Evolutionary conservation across 2,888 invertebrate species (phyloP).

Genomic region (Caenorhabditis sp.): DNA sequence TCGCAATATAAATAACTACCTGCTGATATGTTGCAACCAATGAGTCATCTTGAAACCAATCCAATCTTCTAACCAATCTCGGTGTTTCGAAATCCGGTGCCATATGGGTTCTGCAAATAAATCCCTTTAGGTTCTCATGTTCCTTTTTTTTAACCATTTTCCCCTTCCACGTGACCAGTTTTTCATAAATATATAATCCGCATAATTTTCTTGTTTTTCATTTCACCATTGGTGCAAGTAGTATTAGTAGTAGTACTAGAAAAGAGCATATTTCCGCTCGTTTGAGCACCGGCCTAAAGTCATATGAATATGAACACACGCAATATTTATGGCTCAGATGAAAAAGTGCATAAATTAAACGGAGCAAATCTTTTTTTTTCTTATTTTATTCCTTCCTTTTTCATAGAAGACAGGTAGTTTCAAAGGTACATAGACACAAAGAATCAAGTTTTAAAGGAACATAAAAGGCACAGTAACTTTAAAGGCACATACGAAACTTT

Average conservation of each 20-base stretch:
- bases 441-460: too few species aligned
- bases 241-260: background rate
- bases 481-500: too few species aligned
- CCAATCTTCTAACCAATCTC: slow-evolving; percentile 66
- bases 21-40: slow-evolving; percentile 64
- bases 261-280: background rate
- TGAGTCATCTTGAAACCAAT: slow-evolving; percentile 68
- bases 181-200: background rate
- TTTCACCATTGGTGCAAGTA: background rate
- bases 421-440: background rate
- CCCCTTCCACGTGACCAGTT: background rate
- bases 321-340: slow-evolving; percentile 4
- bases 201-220: slow-evolving; percentile 1
- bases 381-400: background rate
- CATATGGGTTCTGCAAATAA: slow-evolving; percentile 64
- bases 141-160: background rate
- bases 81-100: slow-evolving; percentile 70
- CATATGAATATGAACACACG: background rate
- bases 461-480: too few species aligned
- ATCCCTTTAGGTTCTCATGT: background rate
- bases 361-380: slow-evolving; percentile 8
- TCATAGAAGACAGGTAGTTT: background rate
- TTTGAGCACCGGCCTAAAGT: background rate
- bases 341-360: slow-evolving; percentile 18
- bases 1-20: slow-evolving; percentile 36